Evolutionary conservation across 2,797 vertebrate species (phyloP), one percentile per base, ranked within the genome.

Genomic region (Falco columbarius): DNA sequence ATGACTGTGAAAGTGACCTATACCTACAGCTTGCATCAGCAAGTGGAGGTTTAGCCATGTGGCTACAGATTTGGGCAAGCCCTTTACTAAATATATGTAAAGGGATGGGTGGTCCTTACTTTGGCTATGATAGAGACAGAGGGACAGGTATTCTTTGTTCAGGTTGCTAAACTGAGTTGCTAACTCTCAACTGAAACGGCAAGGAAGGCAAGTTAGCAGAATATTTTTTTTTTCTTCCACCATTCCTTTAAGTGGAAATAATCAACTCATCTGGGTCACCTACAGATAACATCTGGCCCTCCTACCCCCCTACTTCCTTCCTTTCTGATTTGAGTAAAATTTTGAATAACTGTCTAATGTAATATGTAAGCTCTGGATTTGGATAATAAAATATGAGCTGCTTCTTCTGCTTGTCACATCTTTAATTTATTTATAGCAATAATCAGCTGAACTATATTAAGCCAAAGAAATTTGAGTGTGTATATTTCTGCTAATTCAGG

Each of bases 351-450:
- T 61, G 10, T 51, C 27, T 15, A 84, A n/a, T 29, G 32, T 14
- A 62, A 15, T 84, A n/a, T 68, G 24, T 81, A 47, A 66, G 32
- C 16, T 71, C 32, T 46, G 30, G 12, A 56, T 61, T 61, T 86
- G 66, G 26, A 49, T 93, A 40, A 63, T 71, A 85, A 93, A 92
- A 73, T 67, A 46, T 27, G 71, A 93, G 30, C 38, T 82, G 13
- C 26, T 95, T 87, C 63, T 90, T 32, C 47, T 87, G 29, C 70
- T 83, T 72, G 54, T 83, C 85, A 81, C 12, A 54, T 72, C 72
- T 65, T 79, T 81, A 56, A 87, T 77, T 94, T 95, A 93, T 89
- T 89, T 94, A 93, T 82, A 80, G 71, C 17, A 82, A 79, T 93
- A 93, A 93, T 94, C 74, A 91, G 12, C 59, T 82, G 81, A 94